phyloP scores from a whole-genome alignment of 2,888 invertebrate species.

The Napeogenes inachia region DNA sequence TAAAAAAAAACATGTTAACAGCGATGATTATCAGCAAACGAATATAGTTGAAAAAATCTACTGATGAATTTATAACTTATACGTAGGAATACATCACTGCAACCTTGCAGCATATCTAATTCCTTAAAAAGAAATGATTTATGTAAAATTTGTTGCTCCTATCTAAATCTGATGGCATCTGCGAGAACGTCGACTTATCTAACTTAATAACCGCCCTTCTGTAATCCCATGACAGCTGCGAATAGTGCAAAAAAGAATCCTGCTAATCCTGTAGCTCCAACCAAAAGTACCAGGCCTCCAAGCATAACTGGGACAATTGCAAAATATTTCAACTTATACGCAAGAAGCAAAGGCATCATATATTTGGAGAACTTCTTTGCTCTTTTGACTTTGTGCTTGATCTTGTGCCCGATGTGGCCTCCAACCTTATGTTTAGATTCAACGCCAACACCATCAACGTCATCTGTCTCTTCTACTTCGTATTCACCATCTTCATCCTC shows the following conservation, averaged over 20 bases:
- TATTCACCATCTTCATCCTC: constrained; percentile 53
- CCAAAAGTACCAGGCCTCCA: constrained; percentile 83
- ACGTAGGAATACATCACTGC: background rate
- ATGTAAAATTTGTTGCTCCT: constrained; percentile 31
- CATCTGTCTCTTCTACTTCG: constrained; percentile 45
- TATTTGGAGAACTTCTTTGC: constrained; percentile 79
- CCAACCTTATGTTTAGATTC: constrained; percentile 9
- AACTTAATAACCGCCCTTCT: constrained; percentile 65
- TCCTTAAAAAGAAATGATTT: constrained; percentile 9
- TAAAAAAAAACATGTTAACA: background rate
- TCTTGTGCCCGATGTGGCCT: constrained; percentile 36
- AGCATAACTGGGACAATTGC: constrained; percentile 86
- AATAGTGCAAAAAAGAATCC: constrained; percentile 93
- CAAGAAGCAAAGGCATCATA: constrained; percentile 85
- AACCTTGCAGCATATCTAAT: background rate
- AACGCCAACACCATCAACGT: constrained; percentile 19
- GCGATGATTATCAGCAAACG: constrained; percentile 7
- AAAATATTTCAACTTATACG: constrained; percentile 90
- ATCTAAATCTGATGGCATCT: constrained; percentile 62
- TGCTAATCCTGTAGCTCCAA: constrained; percentile 87
- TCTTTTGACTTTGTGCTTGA: constrained; percentile 36
- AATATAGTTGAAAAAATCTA: constrained; percentile 8
- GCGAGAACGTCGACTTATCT: constrained; percentile 51
- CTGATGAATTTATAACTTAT: constrained; percentile 7
- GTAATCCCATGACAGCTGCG: constrained; percentile 88